phyloP scores from a whole-genome alignment of 1,140 invertebrate species.

The Penaeus indicus region DNA sequence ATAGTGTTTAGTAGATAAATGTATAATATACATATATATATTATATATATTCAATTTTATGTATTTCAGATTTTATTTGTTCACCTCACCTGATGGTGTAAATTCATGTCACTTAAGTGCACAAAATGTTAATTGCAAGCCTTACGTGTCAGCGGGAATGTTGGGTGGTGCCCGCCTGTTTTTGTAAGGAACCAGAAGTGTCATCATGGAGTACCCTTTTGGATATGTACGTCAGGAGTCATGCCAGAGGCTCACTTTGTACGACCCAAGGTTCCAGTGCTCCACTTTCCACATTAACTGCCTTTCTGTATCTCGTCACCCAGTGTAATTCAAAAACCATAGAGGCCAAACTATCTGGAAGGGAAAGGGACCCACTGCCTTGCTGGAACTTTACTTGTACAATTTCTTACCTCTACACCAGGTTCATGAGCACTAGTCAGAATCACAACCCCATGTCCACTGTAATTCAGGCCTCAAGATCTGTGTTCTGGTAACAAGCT shows the following conservation, averaged over 20 bases:
- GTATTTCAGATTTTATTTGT: conserved; percentile 64
- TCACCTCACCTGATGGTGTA: conserved; percentile 61
- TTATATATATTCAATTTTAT: conserved; percentile 64
- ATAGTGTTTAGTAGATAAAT: conserved; percentile 63
- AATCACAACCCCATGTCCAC: conserved; percentile 54
- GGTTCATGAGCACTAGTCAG: conserved; percentile 60
- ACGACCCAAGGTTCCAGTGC: conserved; percentile 34
- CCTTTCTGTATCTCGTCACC: conserved; percentile 50
- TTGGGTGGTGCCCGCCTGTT: conserved; percentile 38
- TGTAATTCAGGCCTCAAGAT: conserved; percentile 24
- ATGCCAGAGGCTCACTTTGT: conserved; percentile 7
- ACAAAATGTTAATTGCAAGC: conserved; percentile 62
- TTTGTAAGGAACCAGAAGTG: conserved; percentile 3
- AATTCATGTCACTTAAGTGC: conserved; percentile 63
- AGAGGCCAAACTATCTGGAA: conserved; percentile 49
- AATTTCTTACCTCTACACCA: conserved; percentile 46
- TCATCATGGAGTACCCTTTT: conserved; percentile 13
- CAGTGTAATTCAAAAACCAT: conserved; percentile 37
- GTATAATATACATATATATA: conserved; percentile 64
- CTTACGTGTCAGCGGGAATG: conserved; percentile 58
- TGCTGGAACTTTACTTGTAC: conserved; percentile 37
- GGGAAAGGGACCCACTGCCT: conserved; percentile 41
- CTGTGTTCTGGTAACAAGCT: conserved; percentile 52
- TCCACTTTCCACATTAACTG: conserved; percentile 45
- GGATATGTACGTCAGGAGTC: neutral